phyloP scores from a whole-genome alignment of 1,140 invertebrate genomes.

The Portunus trituberculatus region DNA sequence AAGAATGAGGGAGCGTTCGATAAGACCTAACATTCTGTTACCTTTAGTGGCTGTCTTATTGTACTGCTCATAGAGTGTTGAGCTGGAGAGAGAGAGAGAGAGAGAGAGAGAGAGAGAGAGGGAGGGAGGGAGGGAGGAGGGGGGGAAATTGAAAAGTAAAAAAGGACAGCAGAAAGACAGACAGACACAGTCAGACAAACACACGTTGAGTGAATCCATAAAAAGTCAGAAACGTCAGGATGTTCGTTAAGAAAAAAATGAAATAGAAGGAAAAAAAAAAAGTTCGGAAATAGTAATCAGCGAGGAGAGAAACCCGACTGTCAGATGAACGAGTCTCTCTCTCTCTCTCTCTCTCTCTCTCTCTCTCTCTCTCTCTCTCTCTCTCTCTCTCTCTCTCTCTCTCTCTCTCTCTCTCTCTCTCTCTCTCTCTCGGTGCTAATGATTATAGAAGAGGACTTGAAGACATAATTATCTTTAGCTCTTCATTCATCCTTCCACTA shows the following conservation, averaged over 20 bases:
- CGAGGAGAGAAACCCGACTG: not conserved
- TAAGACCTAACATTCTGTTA: too few species aligned
- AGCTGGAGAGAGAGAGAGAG: not conserved
- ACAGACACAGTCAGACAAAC: not conserved
- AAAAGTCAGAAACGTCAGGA: not conserved
- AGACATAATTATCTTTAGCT: not conserved
- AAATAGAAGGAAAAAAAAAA: not conserved
- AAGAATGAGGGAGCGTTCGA: too few species aligned
- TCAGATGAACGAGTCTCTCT: slow-evolving; percentile 6
- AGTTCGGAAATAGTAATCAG: not conserved
- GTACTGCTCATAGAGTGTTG: too few species aligned
- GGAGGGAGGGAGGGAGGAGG: not conserved
- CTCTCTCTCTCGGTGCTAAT: too few species aligned
- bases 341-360: slow-evolving; percentile 34
- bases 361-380: slow-evolving; percentile 47
- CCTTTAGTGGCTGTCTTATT: too few species aligned
- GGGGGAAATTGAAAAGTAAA: not conserved
- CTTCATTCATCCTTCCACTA: not conserved
- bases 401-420: too few species aligned
- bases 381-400: slow-evolving; percentile 43
- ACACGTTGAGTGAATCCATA: not conserved
- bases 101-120: not conserved
- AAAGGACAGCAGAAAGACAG: not conserved
- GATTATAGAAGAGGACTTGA: too few species aligned
- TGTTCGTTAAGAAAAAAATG: not conserved